A percentile compares a stretch with the other conserved stretches of the same genome.
Conservation (phyloP, 92 coral and sea anemone genomes). For the Palythoa grandiflora region DNA sequence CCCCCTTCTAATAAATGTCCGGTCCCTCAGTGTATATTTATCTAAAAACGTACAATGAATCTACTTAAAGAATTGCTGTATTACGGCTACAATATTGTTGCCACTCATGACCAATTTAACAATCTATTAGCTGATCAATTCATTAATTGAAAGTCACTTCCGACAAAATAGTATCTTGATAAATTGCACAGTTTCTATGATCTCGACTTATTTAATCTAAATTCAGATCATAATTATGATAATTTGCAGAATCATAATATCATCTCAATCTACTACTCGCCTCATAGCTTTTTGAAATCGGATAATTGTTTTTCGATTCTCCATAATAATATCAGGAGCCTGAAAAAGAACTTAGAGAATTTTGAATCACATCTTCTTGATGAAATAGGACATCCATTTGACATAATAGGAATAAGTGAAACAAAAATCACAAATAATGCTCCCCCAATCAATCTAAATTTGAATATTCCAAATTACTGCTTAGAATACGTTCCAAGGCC, state of each 20-base stretch:
- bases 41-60: too few species aligned
- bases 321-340: background rate
- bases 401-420: background rate
- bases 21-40: too few species aligned
- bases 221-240: too few species aligned
- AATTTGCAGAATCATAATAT: too few species aligned
- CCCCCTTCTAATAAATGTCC: too few species aligned
- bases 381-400: background rate
- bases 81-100: conserved; percentile 28
- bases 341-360: background rate
- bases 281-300: too few species aligned
- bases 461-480: conserved; percentile 13
- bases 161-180: too few species aligned
- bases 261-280: too few species aligned
- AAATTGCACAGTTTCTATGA: too few species aligned
- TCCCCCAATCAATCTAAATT: conserved; percentile 8
- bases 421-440: background rate
- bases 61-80: conserved; percentile 37
- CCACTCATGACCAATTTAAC: conserved; percentile 31
- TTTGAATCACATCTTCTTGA: background rate
- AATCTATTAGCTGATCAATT: conserved; percentile 18
- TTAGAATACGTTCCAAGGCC: conserved; percentile 3
- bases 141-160: too few species aligned
- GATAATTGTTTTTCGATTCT: background rate
- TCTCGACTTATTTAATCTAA: too few species aligned